phyloP scores from a whole-genome alignment of 53 echinoderm and acorn worm species.

The Pentamera pediparva region DNA sequence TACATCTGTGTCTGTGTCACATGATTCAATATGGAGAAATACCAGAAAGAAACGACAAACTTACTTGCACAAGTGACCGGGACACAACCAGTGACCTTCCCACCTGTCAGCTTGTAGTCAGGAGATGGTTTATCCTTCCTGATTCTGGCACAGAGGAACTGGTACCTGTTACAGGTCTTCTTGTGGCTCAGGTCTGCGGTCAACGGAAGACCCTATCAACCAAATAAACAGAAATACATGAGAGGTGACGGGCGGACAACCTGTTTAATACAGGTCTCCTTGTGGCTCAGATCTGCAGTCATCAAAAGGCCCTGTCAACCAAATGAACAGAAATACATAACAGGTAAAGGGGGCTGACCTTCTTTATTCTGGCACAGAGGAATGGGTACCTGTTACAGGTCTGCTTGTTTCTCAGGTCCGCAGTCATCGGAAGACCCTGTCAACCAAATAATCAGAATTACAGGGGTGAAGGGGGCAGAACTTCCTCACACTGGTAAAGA shows the following conservation, averaged over 20 bases:
- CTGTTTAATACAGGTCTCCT: too few species aligned
- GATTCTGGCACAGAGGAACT: constrained; percentile 7
- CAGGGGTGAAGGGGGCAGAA: background rate
- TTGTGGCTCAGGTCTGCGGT: constrained; percentile 6
- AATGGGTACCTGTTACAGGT: constrained; percentile 6
- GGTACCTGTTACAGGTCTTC: constrained; percentile 2
- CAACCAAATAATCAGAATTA: background rate
- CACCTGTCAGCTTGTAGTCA: background rate
- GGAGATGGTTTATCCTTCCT: constrained; percentile 4
- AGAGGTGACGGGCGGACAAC: background rate
- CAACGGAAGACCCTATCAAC: background rate
- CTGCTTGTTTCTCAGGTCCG: background rate
- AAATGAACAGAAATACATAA: too few species aligned
- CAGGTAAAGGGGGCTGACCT: too few species aligned
- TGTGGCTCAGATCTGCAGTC: too few species aligned
- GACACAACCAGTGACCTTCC: constrained; percentile 3
- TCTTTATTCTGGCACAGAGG: constrained; percentile 7
- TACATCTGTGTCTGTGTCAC: too few species aligned
- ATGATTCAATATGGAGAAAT: too few species aligned
- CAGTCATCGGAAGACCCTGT: constrained; percentile 1
- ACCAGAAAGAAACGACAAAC: background rate
- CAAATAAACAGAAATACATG: background rate
- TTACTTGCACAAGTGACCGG: constrained; percentile 16
- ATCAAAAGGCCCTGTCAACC: too few species aligned
- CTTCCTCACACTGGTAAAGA: constrained; percentile 7